Base-by-base conservation (phyloP, 2,797 vertebrate species). In the Novumbra hubbsi region DNA sequence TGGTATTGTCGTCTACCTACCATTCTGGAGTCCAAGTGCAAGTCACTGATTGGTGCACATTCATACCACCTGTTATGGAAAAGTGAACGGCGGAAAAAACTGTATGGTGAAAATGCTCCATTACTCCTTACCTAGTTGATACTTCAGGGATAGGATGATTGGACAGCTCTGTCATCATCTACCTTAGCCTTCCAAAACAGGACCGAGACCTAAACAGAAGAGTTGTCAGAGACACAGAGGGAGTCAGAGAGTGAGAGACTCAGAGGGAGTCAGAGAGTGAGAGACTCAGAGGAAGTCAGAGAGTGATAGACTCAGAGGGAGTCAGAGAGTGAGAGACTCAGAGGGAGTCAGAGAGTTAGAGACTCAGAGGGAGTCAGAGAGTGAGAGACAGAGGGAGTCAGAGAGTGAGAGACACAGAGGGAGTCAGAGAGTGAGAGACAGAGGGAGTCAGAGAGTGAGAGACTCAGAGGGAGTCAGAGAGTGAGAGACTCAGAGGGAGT, bases 91-190 rank as follows among this genome's bases (percentile, higher is more conserved):
- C 1, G 16, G 21, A 57, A 68, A 75, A 76, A 79, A 73, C 77
- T 45, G 71, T 78, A 78, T 41, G 6, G 73, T 74, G 72, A 65
- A 41, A 27, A 15, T 8, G 71, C 32, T 63, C 60, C 60, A 24
- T 28, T 63, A n/a, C 60, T 28, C 27, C 5, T 65, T 49, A 57
- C 74, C 68, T 79, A 75, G 85, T 81, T 76, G 67, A 82, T 81
- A 64, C 64, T 24, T 49, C 55, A 57, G 55, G 55, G 21, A 57
- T 24, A 30, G 52, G 74, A 75, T 79, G 80, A 83, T 77, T 57
- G 78, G 55, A 57, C 21, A n/a, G 50, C 50, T 60, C 45, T 73
- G 72, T 60, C 65, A 60, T 74, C 74, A 72, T 73, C 41, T 74
- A 30, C 24, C 27, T 63, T 27, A 24, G 60, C 12, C 60, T 63